Conservation (phyloP, 1,140 invertebrate genomes). For the Neoseiulus cucumeris region DNA sequence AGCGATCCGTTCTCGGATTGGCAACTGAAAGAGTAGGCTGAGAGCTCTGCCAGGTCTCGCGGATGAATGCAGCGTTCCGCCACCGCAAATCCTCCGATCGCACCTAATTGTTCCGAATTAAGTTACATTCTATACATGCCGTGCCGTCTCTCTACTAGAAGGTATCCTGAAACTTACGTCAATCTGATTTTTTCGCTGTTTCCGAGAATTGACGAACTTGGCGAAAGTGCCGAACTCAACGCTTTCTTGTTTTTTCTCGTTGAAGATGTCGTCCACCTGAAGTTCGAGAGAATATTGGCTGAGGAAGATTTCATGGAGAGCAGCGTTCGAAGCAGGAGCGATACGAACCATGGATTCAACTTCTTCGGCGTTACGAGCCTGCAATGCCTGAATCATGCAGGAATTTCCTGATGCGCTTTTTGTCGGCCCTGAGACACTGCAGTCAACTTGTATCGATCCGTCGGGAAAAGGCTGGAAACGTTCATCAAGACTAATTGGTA, state of each 20-base stretch:
- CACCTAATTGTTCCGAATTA: too few relatives aligned
- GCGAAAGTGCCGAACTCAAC: neutral
- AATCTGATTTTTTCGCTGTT: neutral
- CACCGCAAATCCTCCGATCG: too few relatives aligned
- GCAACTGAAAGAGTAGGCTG: too few relatives aligned
- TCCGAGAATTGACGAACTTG: neutral
- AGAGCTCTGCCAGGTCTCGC: too few relatives aligned
- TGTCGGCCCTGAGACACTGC: neutral
- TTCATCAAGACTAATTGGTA: too few relatives aligned
- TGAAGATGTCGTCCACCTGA: neutral
- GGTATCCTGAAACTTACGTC: neutral
- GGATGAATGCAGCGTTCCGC: too few relatives aligned
- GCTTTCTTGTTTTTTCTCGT: neutral
- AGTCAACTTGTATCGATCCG: neutral
- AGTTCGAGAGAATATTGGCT: too few relatives aligned
- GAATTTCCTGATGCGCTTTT: neutral
- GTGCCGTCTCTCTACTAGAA: too few relatives aligned
- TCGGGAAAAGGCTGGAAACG: neutral
- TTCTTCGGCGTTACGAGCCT: neutral
- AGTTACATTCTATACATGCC: too few relatives aligned
- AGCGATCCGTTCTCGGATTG: too few relatives aligned
- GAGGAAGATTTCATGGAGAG: too few relatives aligned
- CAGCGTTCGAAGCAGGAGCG: too few relatives aligned
- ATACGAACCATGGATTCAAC: neutral
- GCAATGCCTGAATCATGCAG: neutral